phyloP scores from a whole-genome alignment of 2,888 invertebrate species.

The Chesias legatella region DNA sequence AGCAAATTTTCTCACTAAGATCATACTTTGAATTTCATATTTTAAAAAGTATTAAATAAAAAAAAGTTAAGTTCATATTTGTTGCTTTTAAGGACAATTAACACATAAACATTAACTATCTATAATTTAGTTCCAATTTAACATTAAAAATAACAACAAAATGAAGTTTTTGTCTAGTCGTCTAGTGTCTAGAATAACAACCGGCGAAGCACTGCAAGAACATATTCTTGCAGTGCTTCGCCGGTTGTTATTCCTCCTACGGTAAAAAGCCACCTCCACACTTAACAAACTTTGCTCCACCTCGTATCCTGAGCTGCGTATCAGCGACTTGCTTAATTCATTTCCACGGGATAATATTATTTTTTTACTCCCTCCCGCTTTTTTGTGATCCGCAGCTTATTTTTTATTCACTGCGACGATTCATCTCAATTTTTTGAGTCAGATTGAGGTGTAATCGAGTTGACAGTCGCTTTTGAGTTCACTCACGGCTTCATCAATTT shows the following conservation, averaged over 20 bases:
- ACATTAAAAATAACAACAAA: too few relatives aligned
- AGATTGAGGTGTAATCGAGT: conserved; percentile 66
- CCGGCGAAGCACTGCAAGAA: too few relatives aligned
- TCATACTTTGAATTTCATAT: too few relatives aligned
- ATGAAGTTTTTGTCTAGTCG: too few relatives aligned
- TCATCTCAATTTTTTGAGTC: conserved; percentile 60
- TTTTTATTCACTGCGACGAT: conserved; percentile 77
- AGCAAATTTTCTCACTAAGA: too few relatives aligned
- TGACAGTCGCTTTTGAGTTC: conserved; percentile 45
- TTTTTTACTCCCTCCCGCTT: conserved; percentile 75
- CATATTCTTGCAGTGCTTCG: too few relatives aligned
- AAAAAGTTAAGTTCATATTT: too few relatives aligned
- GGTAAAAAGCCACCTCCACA: conserved; percentile 28
- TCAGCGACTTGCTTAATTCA: conserved; percentile 77
- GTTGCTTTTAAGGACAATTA: too few relatives aligned
- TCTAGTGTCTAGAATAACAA: too few relatives aligned
- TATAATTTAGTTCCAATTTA: too few relatives aligned
- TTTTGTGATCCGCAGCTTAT: conserved; percentile 70
- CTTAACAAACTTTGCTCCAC: conserved; percentile 24
- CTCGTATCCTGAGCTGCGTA: conserved; percentile 53
- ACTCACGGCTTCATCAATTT: conserved; percentile 22
- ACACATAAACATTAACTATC: too few relatives aligned
- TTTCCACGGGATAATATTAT: conserved; percentile 80
- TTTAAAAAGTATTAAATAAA: too few relatives aligned
- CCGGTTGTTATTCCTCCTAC: neutral